phyloP scores from a whole-genome alignment of 2,113 vertebrate genomes.

The Etheostoma cragini region DNA sequence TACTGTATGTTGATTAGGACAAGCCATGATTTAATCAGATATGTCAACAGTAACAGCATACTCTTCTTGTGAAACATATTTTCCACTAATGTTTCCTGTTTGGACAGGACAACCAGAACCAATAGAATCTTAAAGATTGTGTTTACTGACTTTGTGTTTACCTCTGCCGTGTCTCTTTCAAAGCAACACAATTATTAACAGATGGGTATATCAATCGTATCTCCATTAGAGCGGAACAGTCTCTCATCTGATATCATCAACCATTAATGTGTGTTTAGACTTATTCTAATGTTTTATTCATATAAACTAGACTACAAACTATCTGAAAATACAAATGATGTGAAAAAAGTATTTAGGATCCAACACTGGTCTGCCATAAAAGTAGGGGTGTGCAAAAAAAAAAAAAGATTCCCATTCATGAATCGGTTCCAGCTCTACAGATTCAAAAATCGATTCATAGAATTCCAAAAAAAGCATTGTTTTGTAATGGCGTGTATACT shows the following conservation, averaged over 20 bases:
- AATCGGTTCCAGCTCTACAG: too few relatives aligned
- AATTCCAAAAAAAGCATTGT: too few relatives aligned
- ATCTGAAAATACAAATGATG: slow-evolving; percentile 4
- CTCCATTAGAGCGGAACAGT: not conserved
- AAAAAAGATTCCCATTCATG: too few relatives aligned
- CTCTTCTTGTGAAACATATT: slow-evolving; percentile 6
- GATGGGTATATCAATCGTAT: not conserved
- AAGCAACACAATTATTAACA: too few relatives aligned
- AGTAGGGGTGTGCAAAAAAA: too few relatives aligned
- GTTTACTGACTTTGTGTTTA: not conserved
- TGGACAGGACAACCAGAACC: slow-evolving; percentile 4
- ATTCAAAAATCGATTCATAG: too few relatives aligned
- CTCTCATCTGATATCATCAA: slow-evolving; percentile 8
- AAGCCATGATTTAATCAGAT: slow-evolving; percentile 28
- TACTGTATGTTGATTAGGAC: slow-evolving; percentile 22
- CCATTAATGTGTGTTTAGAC: not conserved
- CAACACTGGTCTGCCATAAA: slow-evolving; percentile 1
- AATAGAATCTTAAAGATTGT: not conserved
- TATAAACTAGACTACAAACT: not conserved
- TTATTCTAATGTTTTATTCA: slow-evolving; percentile 16
- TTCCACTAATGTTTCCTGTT: slow-evolving; percentile 21
- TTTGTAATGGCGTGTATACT: too few relatives aligned
- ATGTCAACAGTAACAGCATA: not conserved
- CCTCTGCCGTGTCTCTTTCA: too few relatives aligned
- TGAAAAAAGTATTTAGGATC: not conserved